These are phyloP conservation scores for Chelonoidis abingdonii DNA, from an alignment of 2,113 vertebrate genomes.

Conservation along the genomic window DNA sequence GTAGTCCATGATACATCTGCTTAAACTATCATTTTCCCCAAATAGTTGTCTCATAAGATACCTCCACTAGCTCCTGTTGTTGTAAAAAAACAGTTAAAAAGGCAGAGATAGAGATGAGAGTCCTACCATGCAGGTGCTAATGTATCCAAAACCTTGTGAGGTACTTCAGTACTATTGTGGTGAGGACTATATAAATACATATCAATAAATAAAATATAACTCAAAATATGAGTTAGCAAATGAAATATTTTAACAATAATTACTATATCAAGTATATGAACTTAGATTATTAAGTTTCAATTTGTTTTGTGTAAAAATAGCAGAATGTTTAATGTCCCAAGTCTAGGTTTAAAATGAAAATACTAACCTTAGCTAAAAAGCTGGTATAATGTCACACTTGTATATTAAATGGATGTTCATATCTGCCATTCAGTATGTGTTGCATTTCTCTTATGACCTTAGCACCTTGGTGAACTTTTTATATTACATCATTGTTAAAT, in stretches of 20 bases:
- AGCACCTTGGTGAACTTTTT: not conserved
- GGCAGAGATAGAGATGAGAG: not conserved
- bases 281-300: not conserved
- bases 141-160: not conserved
- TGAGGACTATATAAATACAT: conserved; percentile 12
- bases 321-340: not conserved
- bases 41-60: accelerated
- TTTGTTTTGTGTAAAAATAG: not conserved
- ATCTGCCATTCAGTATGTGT: not conserved
- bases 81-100: not conserved
- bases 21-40: not conserved
- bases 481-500: not conserved
- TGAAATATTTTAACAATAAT: not conserved
- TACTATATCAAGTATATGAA: not conserved
- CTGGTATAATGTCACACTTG: not conserved
- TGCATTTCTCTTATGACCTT: not conserved
- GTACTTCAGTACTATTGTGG: not conserved
- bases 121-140: not conserved
- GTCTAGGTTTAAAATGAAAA: not conserved
- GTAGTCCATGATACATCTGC: not conserved
- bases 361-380: accelerated
- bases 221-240: not conserved
- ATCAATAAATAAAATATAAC: not conserved
- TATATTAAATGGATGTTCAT: not conserved
- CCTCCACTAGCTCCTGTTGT: not conserved